Base-by-base conservation (phyloP, 2,113 vertebrate genomes). In the Plecturocebus donacophilus region DNA sequence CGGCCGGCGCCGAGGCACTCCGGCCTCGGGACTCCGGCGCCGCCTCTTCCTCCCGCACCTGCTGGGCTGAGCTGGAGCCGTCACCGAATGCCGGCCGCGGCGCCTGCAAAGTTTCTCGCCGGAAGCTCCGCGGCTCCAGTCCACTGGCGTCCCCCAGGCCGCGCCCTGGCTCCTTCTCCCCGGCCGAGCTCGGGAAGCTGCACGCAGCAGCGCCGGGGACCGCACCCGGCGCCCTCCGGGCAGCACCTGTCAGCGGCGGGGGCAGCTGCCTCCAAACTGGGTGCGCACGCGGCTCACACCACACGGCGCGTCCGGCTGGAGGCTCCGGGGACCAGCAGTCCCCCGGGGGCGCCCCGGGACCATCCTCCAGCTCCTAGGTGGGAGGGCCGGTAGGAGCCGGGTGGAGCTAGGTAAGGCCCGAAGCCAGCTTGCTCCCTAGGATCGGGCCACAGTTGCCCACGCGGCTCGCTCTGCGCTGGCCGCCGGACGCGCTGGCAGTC, bases 211-310 rank as follows among this genome's bases (percentile, higher is more conserved):
- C 75, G 32, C 96, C 87, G 1, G 66, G 88, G 89, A 89, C 94
- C 38, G 90, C 86, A 13, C 82, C 76, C 91, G 8, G 95, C 14
- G n/a, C 97, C 93, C 96, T 73, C 42, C 0, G 87, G 95, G 84
- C 66, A 64, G 97, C 97, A 97, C 96, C 97, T 95, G 97, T 93
- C 95, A 91, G 79, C 56, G 9, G 89, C 83, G 21, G 42, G 75
- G 49, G 80, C 13, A 47, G 80, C 81, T 7, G 81, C 70, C 66
- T 89, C 71, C 35, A 5, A 80, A 71, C 20, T 12, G 56, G 71
- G 87, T 20, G 35, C 73, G 80, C 76, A 7, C 75, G 27, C 23
- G 20, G 30, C 75, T 94, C 93, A 35, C 89, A 25, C 61, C 0
- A 61, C 19, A 5, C 87, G 83, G 61, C 14, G 45, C 7, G 52